Evolutionary conservation across 2,113 vertebrate genomes (phyloP).

Genomic region (Montifringilla adamsi): DNA sequence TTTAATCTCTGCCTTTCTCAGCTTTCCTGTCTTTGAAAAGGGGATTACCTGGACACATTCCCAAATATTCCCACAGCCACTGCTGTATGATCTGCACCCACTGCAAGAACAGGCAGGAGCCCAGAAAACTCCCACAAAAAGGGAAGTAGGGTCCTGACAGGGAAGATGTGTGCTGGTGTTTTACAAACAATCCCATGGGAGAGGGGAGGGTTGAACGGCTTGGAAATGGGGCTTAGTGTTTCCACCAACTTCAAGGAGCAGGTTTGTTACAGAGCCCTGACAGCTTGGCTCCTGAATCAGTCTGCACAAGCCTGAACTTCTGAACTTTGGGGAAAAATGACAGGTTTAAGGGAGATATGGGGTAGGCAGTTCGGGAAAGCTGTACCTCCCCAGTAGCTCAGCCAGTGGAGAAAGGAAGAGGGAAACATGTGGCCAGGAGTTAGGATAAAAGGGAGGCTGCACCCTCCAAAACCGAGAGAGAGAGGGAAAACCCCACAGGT

Average conservation of each 20-base stretch:
- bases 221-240: background rate
- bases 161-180: background rate
- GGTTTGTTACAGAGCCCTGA: background rate
- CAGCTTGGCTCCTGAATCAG: background rate
- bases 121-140: background rate
- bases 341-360: background rate
- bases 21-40: background rate
- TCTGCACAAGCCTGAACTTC: background rate
- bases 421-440: accelerated
- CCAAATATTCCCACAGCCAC: background rate
- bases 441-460: background rate
- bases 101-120: background rate
- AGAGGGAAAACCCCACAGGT: accelerated
- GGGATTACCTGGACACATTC: background rate
- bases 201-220: accelerated
- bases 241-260: accelerated
- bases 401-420: background rate
- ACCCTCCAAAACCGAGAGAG: accelerated
- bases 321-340: background rate
- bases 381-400: background rate
- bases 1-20: background rate
- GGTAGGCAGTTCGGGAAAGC: accelerated
- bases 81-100: background rate
- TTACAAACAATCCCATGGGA: background rate
- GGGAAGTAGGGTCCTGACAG: background rate